Evolutionary conservation across 2,888 invertebrate genomes (phyloP).

Genomic region (Aproaerema taeniolella): DNA sequence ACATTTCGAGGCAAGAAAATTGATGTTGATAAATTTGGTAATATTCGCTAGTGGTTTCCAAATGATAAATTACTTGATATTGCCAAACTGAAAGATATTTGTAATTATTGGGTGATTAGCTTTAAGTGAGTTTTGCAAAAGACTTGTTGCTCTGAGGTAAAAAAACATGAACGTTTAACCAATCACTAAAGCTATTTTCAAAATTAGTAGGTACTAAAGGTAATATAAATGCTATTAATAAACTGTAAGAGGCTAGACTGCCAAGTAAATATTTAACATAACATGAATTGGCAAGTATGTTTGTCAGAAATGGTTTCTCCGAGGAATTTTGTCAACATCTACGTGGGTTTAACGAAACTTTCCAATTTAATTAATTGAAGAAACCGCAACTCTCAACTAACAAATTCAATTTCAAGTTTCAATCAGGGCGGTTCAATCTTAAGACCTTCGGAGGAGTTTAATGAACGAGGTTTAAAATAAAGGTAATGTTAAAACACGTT

Average conservation of each 20-base stretch:
- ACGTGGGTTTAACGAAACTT: slow-evolving; percentile 23
- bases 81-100: too few species aligned
- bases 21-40: too few species aligned
- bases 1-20: too few species aligned
- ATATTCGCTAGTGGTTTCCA: too few species aligned
- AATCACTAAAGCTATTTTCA: neutral
- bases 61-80: too few species aligned
- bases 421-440: slow-evolving; percentile 18
- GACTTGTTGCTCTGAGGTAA: too few species aligned
- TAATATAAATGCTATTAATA: too few species aligned
- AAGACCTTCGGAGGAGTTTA: slow-evolving; percentile 15
- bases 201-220: neutral
- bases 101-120: too few species aligned
- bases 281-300: slow-evolving; percentile 6
- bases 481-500: slow-evolving; percentile 7
- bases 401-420: slow-evolving; percentile 30
- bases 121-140: too few species aligned
- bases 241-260: neutral
- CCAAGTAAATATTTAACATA: neutral
- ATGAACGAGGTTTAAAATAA: slow-evolving; percentile 8
- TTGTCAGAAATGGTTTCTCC: slow-evolving; percentile 3
- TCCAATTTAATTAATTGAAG: slow-evolving; percentile 33
- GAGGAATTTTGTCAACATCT: slow-evolving; percentile 7
- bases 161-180: too few species aligned
- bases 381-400: slow-evolving; percentile 38